Percentiles rank a stretch among this genome's conserved stretches.
Conservation (phyloP, 2,888 invertebrate genomes). For the Drosophila borealis region DNA sequence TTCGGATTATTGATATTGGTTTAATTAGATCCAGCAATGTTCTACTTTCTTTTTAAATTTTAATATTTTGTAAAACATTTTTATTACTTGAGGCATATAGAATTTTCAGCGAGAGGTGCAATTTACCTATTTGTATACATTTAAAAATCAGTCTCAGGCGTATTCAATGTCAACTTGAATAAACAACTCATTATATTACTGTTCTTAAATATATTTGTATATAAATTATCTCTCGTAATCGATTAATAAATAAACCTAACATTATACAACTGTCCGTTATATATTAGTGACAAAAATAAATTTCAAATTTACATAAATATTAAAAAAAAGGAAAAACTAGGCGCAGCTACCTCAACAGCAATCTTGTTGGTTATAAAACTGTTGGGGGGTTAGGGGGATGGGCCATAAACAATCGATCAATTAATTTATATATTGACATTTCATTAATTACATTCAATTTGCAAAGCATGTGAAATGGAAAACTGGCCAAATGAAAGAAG, state of each 20-base stretch:
- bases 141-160: no score
- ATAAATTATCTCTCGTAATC: background rate
- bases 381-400: background rate
- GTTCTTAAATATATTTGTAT: background rate
- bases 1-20: no score
- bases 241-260: background rate
- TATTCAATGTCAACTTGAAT: no score
- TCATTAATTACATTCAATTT: slow-evolving; percentile 56
- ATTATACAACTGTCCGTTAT: slow-evolving; percentile 16
- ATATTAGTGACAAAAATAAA: slow-evolving; percentile 24
- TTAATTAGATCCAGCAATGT: no score
- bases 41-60: no score
- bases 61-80: no score
- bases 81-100: no score
- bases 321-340: slow-evolving; percentile 27
- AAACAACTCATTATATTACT: no score
- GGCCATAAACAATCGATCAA: slow-evolving; percentile 23
- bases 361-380: slow-evolving; percentile 37
- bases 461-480: slow-evolving; percentile 19
- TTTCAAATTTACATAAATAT: slow-evolving; percentile 21
- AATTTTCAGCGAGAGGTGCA: no score
- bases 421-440: slow-evolving; percentile 54
- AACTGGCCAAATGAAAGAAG: background rate
- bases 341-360: slow-evolving; percentile 41
- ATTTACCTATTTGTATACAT: no score